A percentile compares a stretch with the other conserved stretches of the same genome.
These are phyloP conservation scores for Discoglossus pictus DNA, from an alignment of 2,797 vertebrate species.

Conservation along the genomic window DNA sequence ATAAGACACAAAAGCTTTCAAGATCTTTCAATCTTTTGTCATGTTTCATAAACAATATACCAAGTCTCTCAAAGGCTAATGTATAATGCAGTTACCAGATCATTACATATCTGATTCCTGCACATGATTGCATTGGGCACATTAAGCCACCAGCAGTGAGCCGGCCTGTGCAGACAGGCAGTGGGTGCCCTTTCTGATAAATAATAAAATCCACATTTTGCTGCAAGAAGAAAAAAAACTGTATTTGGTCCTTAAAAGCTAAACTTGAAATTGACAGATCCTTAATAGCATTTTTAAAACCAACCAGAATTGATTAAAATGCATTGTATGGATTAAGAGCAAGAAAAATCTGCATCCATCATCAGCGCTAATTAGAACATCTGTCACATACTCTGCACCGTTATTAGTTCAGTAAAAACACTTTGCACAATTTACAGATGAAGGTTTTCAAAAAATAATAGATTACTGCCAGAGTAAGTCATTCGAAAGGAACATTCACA, in stretches of 20 bases:
- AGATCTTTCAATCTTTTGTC: not conserved
- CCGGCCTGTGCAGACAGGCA: no score
- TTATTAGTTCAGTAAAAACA: not conserved
- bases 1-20: no score
- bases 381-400: not conserved
- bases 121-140: no score
- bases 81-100: not conserved
- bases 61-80: not conserved
- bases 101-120: not conserved
- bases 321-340: not conserved
- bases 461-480: not conserved
- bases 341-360: not conserved
- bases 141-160: no score
- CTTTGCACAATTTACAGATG: not conserved
- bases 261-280: slow-evolving; percentile 1
- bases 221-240: no score
- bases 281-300: slow-evolving; percentile 1
- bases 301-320: slow-evolving; percentile 5
- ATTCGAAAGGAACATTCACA: not conserved
- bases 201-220: no score
- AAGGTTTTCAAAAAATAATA: not conserved
- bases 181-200: no score
- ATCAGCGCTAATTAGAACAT: not conserved
- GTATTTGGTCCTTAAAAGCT: not conserved
- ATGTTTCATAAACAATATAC: slow-evolving; percentile 11